Percentiles rank a stretch among this genome's conserved stretches.
These are phyloP conservation scores for Lerema accius DNA, from an alignment of 1,140 invertebrate genomes.

Conservation along the genomic window DNA sequence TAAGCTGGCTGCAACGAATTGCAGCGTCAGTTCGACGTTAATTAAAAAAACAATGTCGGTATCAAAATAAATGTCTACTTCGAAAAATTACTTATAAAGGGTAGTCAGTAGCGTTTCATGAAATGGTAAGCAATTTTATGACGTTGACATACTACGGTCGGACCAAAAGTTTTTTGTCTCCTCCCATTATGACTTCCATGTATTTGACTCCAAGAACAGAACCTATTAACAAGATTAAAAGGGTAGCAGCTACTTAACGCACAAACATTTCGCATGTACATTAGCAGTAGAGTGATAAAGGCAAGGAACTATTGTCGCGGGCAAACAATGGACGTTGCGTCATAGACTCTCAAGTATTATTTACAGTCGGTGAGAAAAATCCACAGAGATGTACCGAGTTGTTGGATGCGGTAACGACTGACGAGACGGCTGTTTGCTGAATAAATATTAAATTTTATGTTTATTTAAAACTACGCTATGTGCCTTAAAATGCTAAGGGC, in stretches of 20 bases:
- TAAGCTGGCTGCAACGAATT: too few species aligned
- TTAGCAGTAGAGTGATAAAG: background rate
- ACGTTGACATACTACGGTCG: too few species aligned
- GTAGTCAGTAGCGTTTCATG: too few species aligned
- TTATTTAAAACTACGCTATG: too few species aligned
- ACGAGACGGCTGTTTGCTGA: background rate
- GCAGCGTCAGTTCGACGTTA: too few species aligned
- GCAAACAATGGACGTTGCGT: background rate
- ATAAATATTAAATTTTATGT: background rate
- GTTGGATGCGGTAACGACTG: background rate
- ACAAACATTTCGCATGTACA: background rate
- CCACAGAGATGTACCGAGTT: background rate
- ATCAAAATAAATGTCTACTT: too few species aligned
- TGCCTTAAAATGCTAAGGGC: too few species aligned
- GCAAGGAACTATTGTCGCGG: background rate
- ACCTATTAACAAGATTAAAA: constrained; percentile 1
- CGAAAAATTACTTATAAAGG: too few species aligned
- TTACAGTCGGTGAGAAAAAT: background rate
- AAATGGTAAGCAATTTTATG: too few species aligned
- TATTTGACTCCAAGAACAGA: background rate
- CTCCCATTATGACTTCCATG: too few species aligned
- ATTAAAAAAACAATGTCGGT: too few species aligned
- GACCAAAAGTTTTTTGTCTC: too few species aligned
- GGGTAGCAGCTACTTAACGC: background rate
- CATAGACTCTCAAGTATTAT: background rate